Evolutionary conservation across 1,140 invertebrate species (phyloP), one percentile per base, ranked within the genome.

Genomic region (Carposina sasakii): DNA sequence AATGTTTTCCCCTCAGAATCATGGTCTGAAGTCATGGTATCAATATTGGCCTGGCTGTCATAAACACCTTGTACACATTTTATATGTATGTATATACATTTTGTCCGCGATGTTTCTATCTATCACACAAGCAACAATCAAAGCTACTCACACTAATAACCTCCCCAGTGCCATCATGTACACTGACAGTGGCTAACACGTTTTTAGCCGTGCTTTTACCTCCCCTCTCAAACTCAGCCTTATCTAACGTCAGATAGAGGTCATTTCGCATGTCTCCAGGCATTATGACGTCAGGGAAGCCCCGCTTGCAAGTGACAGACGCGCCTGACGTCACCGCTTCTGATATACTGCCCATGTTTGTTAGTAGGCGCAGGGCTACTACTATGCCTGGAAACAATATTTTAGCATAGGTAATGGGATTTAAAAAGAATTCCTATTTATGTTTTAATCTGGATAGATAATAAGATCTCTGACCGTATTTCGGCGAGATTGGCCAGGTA

Each of bases 201-300:
- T 98, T 98, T 75, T 98, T 98, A 0, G 94, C 94, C 0, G 95
- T 95, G 8, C 94, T 96, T 73, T 98, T 98, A n/a, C 94, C 95
- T 1, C 96, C 96, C 40, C 95, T 89, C 70, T 98, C 96, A 75
- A 98, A 98, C 70, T 98, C 96, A 0, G 93, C 96, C 24, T 89
- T 88, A 56, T 94, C 93, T 40, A 98, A 67, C 3, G 91, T 94
- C 15, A 98, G 75, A 71, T 98, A 98, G n/a, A 99, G 85, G 85
- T 99, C 97, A 85, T 99, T 99, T 63, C 96, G 91, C 1, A 96
- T 93, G 75, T 95, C 95, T 15, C 97, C 96, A 0, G 97, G 96
- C 93, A 97, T 97, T 48, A 98, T 97, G 22, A 98, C 92, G 85
- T 98, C 96, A 26, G 96, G 92, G 73, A 98, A 98, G 0, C 96